These are phyloP conservation scores for Tachysurus vachellii DNA, from an alignment of 2,113 vertebrate genomes.

Conservation along the genomic window DNA sequence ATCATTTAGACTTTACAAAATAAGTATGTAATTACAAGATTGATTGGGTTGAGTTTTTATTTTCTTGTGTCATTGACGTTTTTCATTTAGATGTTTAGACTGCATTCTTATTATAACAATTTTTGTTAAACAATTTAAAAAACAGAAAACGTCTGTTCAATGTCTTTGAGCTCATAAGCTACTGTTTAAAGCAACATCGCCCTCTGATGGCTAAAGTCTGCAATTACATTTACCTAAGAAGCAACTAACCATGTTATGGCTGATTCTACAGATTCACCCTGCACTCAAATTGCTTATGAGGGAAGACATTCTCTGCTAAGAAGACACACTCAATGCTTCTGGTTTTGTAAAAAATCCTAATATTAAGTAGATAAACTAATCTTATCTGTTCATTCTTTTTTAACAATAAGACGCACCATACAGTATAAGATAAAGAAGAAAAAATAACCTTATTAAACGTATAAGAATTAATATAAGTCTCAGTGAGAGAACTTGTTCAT, in stretches of 20 bases:
- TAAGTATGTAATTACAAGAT: neutral
- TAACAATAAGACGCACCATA: neutral
- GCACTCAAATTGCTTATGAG: slow-evolving; percentile 45
- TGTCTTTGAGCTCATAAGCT: neutral
- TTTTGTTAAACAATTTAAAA: neutral
- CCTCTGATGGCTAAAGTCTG: slow-evolving; percentile 57
- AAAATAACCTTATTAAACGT: neutral
- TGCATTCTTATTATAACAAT: neutral
- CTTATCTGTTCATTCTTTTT: neutral
- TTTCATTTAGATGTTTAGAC: neutral
- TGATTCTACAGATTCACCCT: slow-evolving; percentile 49
- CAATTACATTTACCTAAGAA: slow-evolving; percentile 40
- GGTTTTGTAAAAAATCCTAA: slow-evolving; percentile 53
- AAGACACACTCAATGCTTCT: slow-evolving; percentile 43
- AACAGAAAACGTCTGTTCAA: neutral
- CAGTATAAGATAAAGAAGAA: neutral
- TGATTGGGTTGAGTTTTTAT: neutral
- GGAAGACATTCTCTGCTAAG: slow-evolving; percentile 32
- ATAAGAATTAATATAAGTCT: neutral
- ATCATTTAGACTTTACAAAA: neutral
- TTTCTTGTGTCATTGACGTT: neutral
- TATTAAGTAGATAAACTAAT: slow-evolving; percentile 47
- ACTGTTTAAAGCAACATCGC: slow-evolving; percentile 54
- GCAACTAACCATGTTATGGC: neutral
- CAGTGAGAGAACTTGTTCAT: neutral